Evolutionary conservation across 2,113 vertebrate species (phyloP).

Genomic region (Bagarius yarrelli): DNA sequence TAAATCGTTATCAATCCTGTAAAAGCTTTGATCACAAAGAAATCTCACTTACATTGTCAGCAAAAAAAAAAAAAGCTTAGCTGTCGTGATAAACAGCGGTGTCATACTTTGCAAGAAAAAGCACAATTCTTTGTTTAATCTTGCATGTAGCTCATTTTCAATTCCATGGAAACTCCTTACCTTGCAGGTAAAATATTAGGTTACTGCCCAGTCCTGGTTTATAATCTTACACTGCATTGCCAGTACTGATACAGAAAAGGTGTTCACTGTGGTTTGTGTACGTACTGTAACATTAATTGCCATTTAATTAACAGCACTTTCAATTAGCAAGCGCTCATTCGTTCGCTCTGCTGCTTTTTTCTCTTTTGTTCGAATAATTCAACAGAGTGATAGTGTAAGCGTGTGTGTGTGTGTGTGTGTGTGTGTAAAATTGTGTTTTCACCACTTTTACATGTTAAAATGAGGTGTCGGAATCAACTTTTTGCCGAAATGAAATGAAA

Average conservation of each 20-base stretch:
- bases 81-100: slow-evolving; percentile 1
- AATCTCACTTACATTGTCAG: not conserved
- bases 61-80: not conserved
- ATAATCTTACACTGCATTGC: slow-evolving; percentile 2
- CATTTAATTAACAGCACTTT: slow-evolving; percentile 29
- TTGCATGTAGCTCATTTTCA: slow-evolving; percentile 25
- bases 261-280: not conserved
- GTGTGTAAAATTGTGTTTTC: not conserved
- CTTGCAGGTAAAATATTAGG: slow-evolving; percentile 30
- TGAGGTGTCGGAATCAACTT: not conserved
- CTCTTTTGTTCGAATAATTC: not conserved
- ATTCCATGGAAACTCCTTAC: slow-evolving; percentile 42
- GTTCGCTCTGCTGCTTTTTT: not conserved
- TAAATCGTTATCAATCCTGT: not conserved
- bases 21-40: not conserved
- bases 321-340: not conserved
- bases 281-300: slow-evolving; percentile 22
- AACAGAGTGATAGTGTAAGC: not conserved
- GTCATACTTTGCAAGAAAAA: slow-evolving; percentile 17
- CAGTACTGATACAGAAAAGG: not conserved
- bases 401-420: not conserved
- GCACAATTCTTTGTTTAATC: slow-evolving; percentile 36
- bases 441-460: slow-evolving; percentile 11
- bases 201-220: slow-evolving; percentile 14
- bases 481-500: not conserved